Evolutionary conservation across 2,888 invertebrate species (phyloP), one percentile per base, ranked within the genome.

Genomic region (Iphiclides podalirius): DNA sequence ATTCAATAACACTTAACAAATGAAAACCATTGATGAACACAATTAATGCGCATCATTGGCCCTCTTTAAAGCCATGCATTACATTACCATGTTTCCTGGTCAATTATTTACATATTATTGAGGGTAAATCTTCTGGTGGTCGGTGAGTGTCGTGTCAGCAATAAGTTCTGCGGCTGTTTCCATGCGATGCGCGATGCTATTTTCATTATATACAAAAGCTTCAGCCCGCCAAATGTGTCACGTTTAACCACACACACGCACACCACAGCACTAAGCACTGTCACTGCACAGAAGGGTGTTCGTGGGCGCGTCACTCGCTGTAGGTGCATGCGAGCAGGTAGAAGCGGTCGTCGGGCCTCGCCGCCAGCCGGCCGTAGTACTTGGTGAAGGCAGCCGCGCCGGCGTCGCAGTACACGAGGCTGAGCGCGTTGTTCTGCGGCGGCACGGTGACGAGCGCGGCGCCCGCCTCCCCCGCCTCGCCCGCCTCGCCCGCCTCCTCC

Each of bases 351-450:
- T 31, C 52, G 8, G 58, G 55, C 12, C 16, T 9, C 34, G 70
- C 57, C 16, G 81, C 64, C 50, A 88, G 67, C 47, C 64, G 66
- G 66, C 75, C 75, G 44, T 83, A 66, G 72, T 89, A 86, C 66
- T 85, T 83, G 53, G 86, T 80, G 79, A 89, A 89, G 62, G 75
- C 60, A 38, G 85, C 84, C 44, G 84, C 81, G 63, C 86, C 87
- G 60, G 83, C 67, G 88, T 90, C 71, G 90, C 90, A 74, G 78
- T 85, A 88, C 43, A 94, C 92, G 28, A 95, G 87, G 75, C 91
- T 92, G 9, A 94, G 80, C 38, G 92, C 90, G 84, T 95, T 94
- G 70, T 92, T 89, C 40, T 81, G 84, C 0, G 92, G 91, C 41
- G 93, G 91, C 52, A 94, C 81, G 1, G 91, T 89, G 23, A 94